Evolutionary conservation across 1,140 invertebrate genomes (phyloP).

Genomic region (Nomia melanderi): DNA sequence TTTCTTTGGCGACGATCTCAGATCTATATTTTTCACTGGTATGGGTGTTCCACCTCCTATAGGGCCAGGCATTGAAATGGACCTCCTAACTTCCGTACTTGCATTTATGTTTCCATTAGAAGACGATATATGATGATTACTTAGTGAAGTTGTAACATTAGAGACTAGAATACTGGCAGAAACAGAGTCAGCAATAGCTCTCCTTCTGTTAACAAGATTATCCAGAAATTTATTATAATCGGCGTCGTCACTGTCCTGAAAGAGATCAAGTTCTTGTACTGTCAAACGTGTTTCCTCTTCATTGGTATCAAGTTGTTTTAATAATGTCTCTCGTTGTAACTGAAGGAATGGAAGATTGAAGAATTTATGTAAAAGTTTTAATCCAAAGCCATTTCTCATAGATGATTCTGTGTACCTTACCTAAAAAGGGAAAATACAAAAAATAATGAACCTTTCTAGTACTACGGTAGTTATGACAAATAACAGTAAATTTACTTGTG

Average conservation of each 20-base stretch:
- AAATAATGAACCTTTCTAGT: not conserved
- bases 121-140: slow-evolving; percentile 68
- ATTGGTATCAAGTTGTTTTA: slow-evolving; percentile 94
- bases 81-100: slow-evolving; percentile 63
- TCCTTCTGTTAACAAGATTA: slow-evolving; percentile 86
- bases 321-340: slow-evolving; percentile 92
- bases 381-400: slow-evolving; percentile 98
- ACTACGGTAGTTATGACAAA: not conserved
- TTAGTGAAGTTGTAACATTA: slow-evolving; percentile 74
- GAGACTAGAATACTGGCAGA: slow-evolving; percentile 74
- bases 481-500: slow-evolving; percentile 68
- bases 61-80: slow-evolving; percentile 72
- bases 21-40: slow-evolving; percentile 73
- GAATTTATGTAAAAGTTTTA: slow-evolving; percentile 97
- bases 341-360: slow-evolving; percentile 97
- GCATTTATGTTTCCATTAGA: slow-evolving; percentile 58
- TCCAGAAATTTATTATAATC: slow-evolving; percentile 94
- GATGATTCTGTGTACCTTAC: slow-evolving; percentile 95
- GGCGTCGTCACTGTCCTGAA: slow-evolving; percentile 92
- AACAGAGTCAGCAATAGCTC: slow-evolving; percentile 85
- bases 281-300: slow-evolving; percentile 90
- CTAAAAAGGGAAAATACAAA: slow-evolving; percentile 80
- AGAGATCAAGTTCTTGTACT: slow-evolving; percentile 90
- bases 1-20: slow-evolving; percentile 69
- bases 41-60: slow-evolving; percentile 80